phyloP scores from a whole-genome alignment of 2,797 vertebrate species.

The Meda fulgida region DNA sequence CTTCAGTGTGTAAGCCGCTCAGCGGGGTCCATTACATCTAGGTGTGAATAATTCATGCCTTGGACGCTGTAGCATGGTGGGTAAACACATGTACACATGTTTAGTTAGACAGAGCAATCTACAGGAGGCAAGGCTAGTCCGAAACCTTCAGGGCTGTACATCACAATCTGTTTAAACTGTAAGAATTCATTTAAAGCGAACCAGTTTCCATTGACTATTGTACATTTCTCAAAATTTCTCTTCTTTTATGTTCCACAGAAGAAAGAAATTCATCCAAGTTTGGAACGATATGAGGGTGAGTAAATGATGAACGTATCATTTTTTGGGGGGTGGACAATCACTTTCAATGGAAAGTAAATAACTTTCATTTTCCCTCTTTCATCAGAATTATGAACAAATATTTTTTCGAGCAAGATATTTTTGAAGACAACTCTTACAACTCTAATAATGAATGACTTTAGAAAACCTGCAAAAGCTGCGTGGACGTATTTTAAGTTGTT shows the following conservation, averaged over 20 bases:
- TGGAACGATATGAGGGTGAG: not conserved
- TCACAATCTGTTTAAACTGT: not conserved
- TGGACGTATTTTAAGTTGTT: not conserved
- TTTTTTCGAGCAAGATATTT: not conserved
- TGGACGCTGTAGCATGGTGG: constrained; percentile 37
- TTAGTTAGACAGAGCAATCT: constrained; percentile 43
- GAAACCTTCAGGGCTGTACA: not conserved
- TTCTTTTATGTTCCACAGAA: not conserved
- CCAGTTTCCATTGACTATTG: not conserved
- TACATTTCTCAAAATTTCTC: not conserved
- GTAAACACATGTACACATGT: constrained; percentile 60
- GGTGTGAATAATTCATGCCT: constrained; percentile 61
- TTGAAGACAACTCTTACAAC: not conserved
- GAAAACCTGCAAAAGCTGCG: not conserved
- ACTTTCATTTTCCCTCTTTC: not conserved
- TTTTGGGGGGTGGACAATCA: not conserved
- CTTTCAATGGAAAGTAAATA: not conserved
- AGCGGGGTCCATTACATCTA: constrained; percentile 51
- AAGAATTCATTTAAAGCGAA: not conserved
- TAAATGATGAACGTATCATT: not conserved
- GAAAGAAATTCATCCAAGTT: not conserved
- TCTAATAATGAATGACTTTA: not conserved
- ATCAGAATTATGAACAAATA: not conserved
- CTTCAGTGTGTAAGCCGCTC: constrained; percentile 37
- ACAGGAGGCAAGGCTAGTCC: constrained; percentile 1